Percentiles rank a stretch among this genome's conserved stretches.
Conservation (phyloP, 2,797 vertebrate species). For the Molossus molossus region DNA sequence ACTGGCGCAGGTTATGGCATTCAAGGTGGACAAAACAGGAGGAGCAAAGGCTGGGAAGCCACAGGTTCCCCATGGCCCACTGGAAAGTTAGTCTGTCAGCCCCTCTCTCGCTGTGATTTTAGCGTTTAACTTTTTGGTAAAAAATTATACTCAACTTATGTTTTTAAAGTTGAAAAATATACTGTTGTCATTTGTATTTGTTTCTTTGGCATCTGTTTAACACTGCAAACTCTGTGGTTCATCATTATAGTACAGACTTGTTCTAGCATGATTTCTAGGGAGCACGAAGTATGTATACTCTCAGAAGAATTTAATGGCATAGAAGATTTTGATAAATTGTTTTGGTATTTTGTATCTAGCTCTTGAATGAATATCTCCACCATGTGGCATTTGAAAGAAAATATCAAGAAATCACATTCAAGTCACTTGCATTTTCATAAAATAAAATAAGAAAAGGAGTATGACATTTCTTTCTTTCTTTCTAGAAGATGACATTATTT, state of each 20-base stretch:
- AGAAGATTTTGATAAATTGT: not conserved
- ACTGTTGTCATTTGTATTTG: not conserved
- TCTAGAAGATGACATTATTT: not conserved
- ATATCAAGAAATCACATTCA: not conserved
- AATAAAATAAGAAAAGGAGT: constrained; percentile 18
- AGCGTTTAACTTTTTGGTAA: not conserved
- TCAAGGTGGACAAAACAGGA: not conserved
- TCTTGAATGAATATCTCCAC: constrained; percentile 49
- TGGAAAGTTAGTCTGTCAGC: not conserved
- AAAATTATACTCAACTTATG: constrained; percentile 21
- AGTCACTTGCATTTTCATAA: not conserved
- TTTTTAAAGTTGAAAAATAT: constrained; percentile 49
- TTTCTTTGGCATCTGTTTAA: not conserved
- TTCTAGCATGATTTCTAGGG: not conserved
- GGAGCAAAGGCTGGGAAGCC: too few species aligned
- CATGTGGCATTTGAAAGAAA: not conserved
- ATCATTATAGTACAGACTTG: not conserved
- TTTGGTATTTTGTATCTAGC: not conserved
- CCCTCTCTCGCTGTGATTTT: not conserved
- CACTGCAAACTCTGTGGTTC: not conserved
- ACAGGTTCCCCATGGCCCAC: fast-evolving
- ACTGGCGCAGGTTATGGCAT: not conserved
- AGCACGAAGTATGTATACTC: not conserved
- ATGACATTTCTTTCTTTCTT: too few species aligned
- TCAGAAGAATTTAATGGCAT: constrained; percentile 5